A percentile compares a stretch with the other conserved stretches of the same genome.
These are phyloP conservation scores for Neoniphon sammara DNA, from an alignment of 2,797 vertebrate species.

Conservation along the genomic window DNA sequence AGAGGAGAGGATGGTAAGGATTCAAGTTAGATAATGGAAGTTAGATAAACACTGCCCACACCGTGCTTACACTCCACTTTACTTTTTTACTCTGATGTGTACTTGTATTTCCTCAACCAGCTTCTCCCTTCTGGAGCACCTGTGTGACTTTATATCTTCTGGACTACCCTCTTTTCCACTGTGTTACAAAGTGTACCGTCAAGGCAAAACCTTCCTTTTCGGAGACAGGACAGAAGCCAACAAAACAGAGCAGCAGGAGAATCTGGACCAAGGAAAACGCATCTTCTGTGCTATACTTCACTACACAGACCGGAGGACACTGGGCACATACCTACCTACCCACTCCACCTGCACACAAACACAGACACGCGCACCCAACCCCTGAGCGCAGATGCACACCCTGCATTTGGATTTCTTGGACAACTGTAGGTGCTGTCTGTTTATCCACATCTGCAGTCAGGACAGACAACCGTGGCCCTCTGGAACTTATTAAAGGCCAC, in stretches of 20 bases:
- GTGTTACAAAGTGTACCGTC: conserved; percentile 49
- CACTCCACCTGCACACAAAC: not conserved
- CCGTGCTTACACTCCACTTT: conserved; percentile 13
- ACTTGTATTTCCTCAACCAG: conserved; percentile 42
- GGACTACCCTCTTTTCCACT: conserved; percentile 48
- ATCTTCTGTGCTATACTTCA: conserved; percentile 27
- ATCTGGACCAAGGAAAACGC: conserved; percentile 39
- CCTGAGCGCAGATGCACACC: not conserved
- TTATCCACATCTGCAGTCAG: conserved; percentile 9
- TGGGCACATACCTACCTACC: not conserved
- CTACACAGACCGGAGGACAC: conserved; percentile 34
- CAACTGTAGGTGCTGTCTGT: conserved; percentile 15
- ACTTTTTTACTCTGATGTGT: conserved; percentile 43
- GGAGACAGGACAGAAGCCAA: conserved; percentile 28
- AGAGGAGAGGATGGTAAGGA: conserved; percentile 5
- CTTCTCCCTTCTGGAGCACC: conserved; percentile 29
- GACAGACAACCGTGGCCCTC: conserved; percentile 29
- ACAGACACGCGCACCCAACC: not conserved
- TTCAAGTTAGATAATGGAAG: conserved; percentile 1
- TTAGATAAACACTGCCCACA: conserved; percentile 56
- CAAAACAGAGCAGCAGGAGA: conserved; percentile 37
- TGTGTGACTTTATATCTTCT: conserved; percentile 45
- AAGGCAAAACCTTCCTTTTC: conserved; percentile 26
- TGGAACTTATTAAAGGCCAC: conserved; percentile 29
- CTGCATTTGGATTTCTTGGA: not conserved